phyloP scores from a whole-genome alignment of 2,113 vertebrate species.

The Carettochelys insculpta region DNA sequence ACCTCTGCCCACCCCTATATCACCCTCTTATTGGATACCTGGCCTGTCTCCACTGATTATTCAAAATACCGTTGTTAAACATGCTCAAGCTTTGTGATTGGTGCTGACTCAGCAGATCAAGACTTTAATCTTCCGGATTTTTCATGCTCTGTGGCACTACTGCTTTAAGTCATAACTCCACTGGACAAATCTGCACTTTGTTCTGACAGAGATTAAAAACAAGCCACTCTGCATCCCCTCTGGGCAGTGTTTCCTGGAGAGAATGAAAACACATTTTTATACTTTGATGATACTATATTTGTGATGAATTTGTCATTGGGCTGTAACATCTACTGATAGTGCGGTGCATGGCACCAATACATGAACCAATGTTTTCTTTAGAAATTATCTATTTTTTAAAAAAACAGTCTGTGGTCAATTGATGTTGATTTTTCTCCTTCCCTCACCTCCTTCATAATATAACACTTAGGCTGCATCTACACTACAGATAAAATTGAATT shows the following conservation, averaged over 20 bases:
- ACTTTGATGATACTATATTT: not conserved
- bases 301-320: not conserved
- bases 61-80: not conserved
- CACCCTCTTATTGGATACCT: not conserved
- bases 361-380: not conserved
- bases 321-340: not conserved
- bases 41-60: rapidly evolving
- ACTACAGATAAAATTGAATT: no score
- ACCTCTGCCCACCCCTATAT: not conserved
- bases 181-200: not conserved
- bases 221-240: not conserved
- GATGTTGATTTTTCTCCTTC: not conserved
- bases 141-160: not conserved
- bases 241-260: not conserved
- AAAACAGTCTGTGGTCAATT: not conserved
- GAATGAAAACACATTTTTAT: not conserved
- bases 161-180: not conserved
- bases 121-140: not conserved
- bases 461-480: not conserved
- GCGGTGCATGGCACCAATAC: not conserved
- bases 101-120: not conserved
- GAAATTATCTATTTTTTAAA: not conserved
- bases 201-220: not conserved
- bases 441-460: not conserved
- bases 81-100: not conserved